Evolutionary conservation across 2,113 vertebrate species (phyloP), one percentile per base, ranked within the genome.

Genomic region (Hypocryptadius cinnamomeus): DNA sequence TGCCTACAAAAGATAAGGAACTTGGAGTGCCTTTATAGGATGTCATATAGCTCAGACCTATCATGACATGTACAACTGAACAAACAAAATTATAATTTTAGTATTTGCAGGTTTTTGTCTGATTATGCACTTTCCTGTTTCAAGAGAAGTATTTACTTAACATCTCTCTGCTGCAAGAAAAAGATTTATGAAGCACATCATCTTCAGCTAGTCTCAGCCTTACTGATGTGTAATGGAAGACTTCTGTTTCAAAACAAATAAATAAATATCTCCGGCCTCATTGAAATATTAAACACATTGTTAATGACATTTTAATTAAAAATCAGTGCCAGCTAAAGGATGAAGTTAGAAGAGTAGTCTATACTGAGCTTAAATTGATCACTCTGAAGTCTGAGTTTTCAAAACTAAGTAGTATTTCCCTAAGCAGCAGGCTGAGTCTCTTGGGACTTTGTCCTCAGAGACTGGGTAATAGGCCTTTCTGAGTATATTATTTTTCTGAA

Each of bases 81-180:
- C 70, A 97, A 98, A 97, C 74, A 95, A 50, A 95, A 88, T 79
- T 2, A 87, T 87, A 96, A 60, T 96, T 96, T 95, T 79, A 74
- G 79, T 77, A 89, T 74, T 89, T 85, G 68, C 60, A 68, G 4
- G 61, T 69, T 95, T 90, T 95, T 70, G 19, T 95, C 74, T 93
- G 85, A 84, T 96, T 92, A 96, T 14, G 5, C 8, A 22, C 21
- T 85, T 95, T 93, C 39, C 92, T 96, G 87, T 96, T 97, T 96
- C 90, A 96, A 78, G 89, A 79, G 27, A 39, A 57, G 50, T 24
- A 72, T 69, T 93, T 95, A 83, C 74, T 94, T 89, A 92, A 87
- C 79, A 70, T 69, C 60, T 79, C 23, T 93, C 86, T 92, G 61
- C 90, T 92, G 47, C 70, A 92, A 78, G 66, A 25, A 88, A 60